Conservation (phyloP, 2,113 vertebrate genomes). For the Carollia perspicillata region DNA sequence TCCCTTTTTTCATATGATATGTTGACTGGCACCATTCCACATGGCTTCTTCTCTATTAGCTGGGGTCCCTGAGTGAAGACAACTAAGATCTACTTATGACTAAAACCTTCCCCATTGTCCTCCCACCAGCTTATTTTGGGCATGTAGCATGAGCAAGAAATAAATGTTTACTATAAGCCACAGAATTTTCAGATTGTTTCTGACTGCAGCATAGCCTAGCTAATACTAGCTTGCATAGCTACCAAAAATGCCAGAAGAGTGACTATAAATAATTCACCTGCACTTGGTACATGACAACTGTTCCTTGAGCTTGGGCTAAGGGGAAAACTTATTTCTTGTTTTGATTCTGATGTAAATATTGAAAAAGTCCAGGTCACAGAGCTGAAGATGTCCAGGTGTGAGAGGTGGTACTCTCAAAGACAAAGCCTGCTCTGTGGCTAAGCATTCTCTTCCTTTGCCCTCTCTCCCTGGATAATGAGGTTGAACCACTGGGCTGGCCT, state of each 20-base stretch:
- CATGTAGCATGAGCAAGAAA: background rate
- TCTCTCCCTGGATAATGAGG: conserved; percentile 43
- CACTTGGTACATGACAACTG: background rate
- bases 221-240: background rate
- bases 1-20: background rate
- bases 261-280: background rate
- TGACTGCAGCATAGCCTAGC: background rate
- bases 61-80: background rate
- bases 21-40: background rate
- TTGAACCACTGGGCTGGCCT: background rate
- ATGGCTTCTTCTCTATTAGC: background rate
- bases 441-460: background rate
- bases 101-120: background rate
- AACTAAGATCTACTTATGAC: background rate
- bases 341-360: conserved; percentile 45
- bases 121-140: background rate
- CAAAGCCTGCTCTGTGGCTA: conserved; percentile 53
- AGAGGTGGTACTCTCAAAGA: conserved; percentile 23
- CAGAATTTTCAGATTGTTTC: background rate
- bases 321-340: background rate
- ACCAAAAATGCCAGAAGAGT: background rate
- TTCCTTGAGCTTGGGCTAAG: background rate
- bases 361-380: background rate
- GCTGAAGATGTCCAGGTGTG: conserved; percentile 14
- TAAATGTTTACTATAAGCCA: background rate